phyloP scores from a whole-genome alignment of 2,113 vertebrate species.

The Bubo scandiacus region DNA sequence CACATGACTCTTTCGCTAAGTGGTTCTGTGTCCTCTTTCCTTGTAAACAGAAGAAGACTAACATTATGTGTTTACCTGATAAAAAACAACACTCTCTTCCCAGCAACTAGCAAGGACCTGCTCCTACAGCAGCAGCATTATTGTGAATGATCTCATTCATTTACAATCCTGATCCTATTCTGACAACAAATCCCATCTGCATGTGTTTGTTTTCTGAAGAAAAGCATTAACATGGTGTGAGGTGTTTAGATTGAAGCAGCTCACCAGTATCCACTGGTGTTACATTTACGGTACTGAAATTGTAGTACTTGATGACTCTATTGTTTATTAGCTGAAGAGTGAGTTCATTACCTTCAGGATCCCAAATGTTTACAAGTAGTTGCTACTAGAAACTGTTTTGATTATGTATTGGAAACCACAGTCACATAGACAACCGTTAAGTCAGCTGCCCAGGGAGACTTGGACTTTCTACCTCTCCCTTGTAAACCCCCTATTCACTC shows the following conservation, averaged over 20 bases:
- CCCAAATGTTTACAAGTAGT: slow-evolving; percentile 37
- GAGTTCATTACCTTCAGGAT: slow-evolving; percentile 37
- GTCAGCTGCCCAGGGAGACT: background rate
- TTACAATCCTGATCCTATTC: slow-evolving; percentile 40
- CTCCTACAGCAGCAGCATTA: slow-evolving; percentile 23
- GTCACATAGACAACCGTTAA: background rate
- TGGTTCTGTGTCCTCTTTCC: background rate
- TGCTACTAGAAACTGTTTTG: slow-evolving; percentile 53
- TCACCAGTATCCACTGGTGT: background rate
- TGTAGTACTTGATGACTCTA: slow-evolving; percentile 3
- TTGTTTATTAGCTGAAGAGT: slow-evolving; percentile 26
- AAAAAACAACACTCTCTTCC: slow-evolving; percentile 5
- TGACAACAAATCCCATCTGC: slow-evolving; percentile 64
- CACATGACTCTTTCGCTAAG: background rate
- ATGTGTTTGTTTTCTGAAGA: slow-evolving; percentile 53
- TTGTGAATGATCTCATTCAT: slow-evolving; percentile 55
- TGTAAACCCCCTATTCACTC: background rate
- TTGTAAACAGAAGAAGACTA: slow-evolving; percentile 19
- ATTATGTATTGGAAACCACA: slow-evolving; percentile 49
- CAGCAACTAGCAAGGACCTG: slow-evolving; percentile 26
- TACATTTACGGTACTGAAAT: slow-evolving; percentile 7
- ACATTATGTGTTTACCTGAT: slow-evolving; percentile 24
- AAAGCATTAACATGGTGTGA: background rate
- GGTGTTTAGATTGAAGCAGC: slow-evolving; percentile 20
- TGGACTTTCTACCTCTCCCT: background rate